Conservation (phyloP, 2,113 vertebrate species). For the Sylvietta virens region DNA sequence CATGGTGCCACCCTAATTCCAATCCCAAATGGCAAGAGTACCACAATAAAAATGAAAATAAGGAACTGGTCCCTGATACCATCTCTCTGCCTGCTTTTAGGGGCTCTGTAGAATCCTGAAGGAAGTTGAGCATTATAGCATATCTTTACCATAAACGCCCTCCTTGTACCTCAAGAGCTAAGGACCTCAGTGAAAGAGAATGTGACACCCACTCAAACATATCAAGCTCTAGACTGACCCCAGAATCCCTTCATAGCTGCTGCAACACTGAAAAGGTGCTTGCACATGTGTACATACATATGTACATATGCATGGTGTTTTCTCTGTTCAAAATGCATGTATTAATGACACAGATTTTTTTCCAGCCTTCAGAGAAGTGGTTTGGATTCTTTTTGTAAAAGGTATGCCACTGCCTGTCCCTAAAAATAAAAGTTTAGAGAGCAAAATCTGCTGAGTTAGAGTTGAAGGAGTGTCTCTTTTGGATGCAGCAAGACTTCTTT, state of each 20-base stretch:
- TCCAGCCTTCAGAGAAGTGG: neutral
- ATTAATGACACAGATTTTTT: neutral
- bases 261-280: neutral
- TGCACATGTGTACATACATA: fast-evolving
- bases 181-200: neutral
- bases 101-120: neutral
- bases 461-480: neutral
- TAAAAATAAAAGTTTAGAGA: neutral
- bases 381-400: neutral
- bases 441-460: neutral
- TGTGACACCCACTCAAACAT: neutral
- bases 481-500: neutral
- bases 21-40: neutral
- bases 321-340: neutral
- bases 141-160: neutral
- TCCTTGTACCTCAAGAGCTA: neutral
- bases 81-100: neutral
- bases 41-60: neutral
- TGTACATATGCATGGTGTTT: fast-evolving
- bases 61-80: neutral
- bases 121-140: neutral
- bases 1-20: neutral
- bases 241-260: neutral
- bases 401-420: neutral
- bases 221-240: neutral